Evolutionary conservation across 2,113 vertebrate species (phyloP).

Genomic region (Rhagologus leucostigma): DNA sequence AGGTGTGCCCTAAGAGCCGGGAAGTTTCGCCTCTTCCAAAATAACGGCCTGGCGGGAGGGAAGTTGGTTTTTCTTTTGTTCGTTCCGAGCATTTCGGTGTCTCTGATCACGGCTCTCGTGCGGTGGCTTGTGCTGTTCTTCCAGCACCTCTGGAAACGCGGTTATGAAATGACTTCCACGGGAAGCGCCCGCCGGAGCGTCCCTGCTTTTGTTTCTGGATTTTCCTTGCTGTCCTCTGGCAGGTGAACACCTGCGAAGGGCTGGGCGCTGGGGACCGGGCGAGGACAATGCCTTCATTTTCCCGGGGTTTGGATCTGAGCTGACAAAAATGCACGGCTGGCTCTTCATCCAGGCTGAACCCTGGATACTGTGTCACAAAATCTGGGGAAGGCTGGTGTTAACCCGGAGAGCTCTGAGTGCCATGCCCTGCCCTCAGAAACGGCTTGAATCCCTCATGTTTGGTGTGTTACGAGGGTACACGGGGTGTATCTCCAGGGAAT

Average conservation of each 20-base stretch:
- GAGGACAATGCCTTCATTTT: slow-evolving; percentile 50
- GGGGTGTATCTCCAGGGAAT: neutral
- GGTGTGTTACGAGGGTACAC: neutral
- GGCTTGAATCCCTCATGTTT: neutral
- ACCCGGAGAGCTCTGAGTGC: neutral
- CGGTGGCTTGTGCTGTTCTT: neutral
- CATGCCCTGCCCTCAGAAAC: neutral
- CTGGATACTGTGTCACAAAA: slow-evolving; percentile 44
- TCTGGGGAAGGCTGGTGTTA: neutral
- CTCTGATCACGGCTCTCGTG: neutral
- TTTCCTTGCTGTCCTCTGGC: neutral
- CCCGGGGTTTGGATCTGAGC: slow-evolving; percentile 7
- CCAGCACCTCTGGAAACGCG: neutral
- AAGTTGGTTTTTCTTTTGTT: slow-evolving; percentile 4
- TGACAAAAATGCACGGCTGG: neutral
- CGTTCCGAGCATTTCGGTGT: neutral
- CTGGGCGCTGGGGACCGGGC: neutral
- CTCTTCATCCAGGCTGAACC: neutral
- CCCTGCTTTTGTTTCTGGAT: neutral
- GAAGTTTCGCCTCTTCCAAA: slow-evolving; percentile 22
- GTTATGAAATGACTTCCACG: neutral
- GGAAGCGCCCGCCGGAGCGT: neutral
- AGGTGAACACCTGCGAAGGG: neutral
- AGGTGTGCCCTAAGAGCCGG: neutral
- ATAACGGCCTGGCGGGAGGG: neutral